phyloP scores from a whole-genome alignment of 2,113 vertebrate species.

The Syrmaticus mikado region DNA sequence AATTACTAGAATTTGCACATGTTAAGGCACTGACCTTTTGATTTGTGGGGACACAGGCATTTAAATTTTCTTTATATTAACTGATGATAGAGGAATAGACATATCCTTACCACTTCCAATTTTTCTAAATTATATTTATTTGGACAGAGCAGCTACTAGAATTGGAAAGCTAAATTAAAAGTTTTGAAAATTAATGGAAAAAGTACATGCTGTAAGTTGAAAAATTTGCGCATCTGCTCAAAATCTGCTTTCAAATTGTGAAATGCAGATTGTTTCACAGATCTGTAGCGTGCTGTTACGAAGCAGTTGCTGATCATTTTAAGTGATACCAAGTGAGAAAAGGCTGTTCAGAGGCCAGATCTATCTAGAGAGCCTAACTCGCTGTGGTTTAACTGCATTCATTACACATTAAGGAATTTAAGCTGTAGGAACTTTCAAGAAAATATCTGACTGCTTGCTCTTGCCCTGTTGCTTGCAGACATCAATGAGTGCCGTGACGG shows the following conservation, averaged over 20 bases:
- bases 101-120: background rate
- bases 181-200: background rate
- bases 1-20: background rate
- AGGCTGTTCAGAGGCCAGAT: background rate
- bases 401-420: rapidly evolving
- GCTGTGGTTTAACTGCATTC: background rate
- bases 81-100: background rate
- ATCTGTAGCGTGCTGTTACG: background rate
- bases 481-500: conserved; percentile 93
- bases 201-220: background rate
- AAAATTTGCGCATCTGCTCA: background rate
- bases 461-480: conserved; percentile 77
- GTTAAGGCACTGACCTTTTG: background rate
- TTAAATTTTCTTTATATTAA: background rate
- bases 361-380: background rate
- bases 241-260: background rate
- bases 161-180: background rate
- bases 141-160: background rate
- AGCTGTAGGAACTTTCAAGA: background rate
- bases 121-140: background rate
- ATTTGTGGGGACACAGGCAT: rapidly evolving
- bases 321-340: background rate
- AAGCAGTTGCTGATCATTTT: background rate
- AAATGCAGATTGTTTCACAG: background rate
- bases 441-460: background rate